Base-by-base conservation (phyloP, 2,888 invertebrate species). In the Autographa pulchrina region DNA sequence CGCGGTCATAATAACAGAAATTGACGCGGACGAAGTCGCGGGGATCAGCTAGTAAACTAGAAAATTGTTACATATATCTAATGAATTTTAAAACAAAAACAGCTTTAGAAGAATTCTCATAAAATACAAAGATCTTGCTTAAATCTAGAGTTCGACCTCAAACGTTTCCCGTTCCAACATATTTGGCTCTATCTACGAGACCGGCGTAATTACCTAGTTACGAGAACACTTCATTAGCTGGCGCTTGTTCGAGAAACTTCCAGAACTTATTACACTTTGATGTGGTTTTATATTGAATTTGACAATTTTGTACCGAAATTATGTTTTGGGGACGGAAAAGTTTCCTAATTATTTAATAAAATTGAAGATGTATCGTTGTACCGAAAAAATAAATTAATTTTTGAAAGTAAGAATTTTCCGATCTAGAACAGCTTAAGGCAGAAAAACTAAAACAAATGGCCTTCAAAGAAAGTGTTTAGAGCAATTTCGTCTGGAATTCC, bases 161-260 rank as follows among this genome's bases (percentile, higher is more conserved):
- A 56, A 20, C 20, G 20, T 25, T 52, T 38, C 64, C n/a, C 31
- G 58, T 31, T 60, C 62, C 52, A 70, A 80, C 32, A 61, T 65
- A 75, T 60, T 59, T 41, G 25, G 14, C 62, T 38, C 41, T 66
- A 59, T 66, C 64, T 74, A 43, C 25, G 9, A 56, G 14, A 62
- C 68, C 54, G 25, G 59, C 31, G n/a, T 80, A 80, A 81, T 74
- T 72, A 83, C 67, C 31, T 32, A 77, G 66, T 73, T 74, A 66
- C 68, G 41, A n/a, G 65, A 65, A 70, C 76, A 80, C 70, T 83
- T 81, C 75, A 83, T 82, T 81, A 82, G 68, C 62, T 7, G 31
- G 18, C 59, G 64, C 59, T 65, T 68, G 68, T 74, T 68, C 52
- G 56, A 43, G 48, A 59, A 75, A 74, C 60, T 74, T 61, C 35